Evolutionary conservation across 2,113 vertebrate genomes (phyloP), one percentile per base, ranked within the genome.

Genomic region (Coracopsis vasa): DNA sequence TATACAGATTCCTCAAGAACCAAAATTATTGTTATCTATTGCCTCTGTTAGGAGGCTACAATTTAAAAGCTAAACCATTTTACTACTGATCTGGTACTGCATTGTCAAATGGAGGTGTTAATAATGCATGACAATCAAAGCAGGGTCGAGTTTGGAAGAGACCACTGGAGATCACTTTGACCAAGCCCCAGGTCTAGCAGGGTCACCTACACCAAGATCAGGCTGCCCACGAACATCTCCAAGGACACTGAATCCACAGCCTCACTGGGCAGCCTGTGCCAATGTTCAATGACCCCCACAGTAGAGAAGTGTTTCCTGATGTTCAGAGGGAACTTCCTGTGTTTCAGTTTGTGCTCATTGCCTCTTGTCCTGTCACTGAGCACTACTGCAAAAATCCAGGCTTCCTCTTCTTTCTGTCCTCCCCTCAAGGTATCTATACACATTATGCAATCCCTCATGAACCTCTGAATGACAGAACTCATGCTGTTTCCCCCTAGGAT

Each of bases 401-500:
- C 33, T 54, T 29, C 23, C 60, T 44, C 24, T 50, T 60, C 39
- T 81, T 78, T 67, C 20, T 13, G 37, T 3, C 4, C 1, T 35
- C 37, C 50, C 41, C 25, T 71, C 37, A 56, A 56, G 62, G 23
- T 56, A 56, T 21, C 79, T 19, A 25, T 1, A 51, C 4, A 29
- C 4, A 28, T 58, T 23, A 24, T 37, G 16, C 41, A 28, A 69
- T 85, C 25, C 28, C 15, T 67, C 39, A 37, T 16, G 23, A 69
- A 29, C 31, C 5, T 53, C 39, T 41, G 48, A 84, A 42, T 42
- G 29, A 65, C 25, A 87, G 79, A 78, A 67, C 28, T 90, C 69
- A 20, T 1, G 1, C 16, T 10, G 7, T 28, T 79, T 41, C 23
- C 2, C 39, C 3, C 44, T 31, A 8, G 6, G 39, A n/a, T 58